Evolutionary conservation across 2,797 vertebrate genomes (phyloP).

Genomic region (Amniataba percoides): DNA sequence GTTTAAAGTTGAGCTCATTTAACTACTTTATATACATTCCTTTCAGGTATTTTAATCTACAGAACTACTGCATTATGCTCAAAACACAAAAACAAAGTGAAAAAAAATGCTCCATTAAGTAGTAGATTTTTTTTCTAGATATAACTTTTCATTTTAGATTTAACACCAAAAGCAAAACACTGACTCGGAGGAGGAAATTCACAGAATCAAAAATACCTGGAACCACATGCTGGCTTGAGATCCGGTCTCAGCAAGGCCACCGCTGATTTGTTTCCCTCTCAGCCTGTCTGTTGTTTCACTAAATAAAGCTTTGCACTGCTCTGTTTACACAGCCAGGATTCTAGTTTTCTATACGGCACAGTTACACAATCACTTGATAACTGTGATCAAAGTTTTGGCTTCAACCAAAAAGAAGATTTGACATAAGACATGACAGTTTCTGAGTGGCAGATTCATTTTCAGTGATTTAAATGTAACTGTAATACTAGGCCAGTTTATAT

Average conservation of each 20-base stretch:
- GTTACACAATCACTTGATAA: not conserved
- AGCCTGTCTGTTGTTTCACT: not conserved
- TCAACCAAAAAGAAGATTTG: no score
- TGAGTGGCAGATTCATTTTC: not conserved
- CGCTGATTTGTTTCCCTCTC: constrained; percentile 1
- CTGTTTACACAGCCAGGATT: not conserved
- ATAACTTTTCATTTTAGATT: no score
- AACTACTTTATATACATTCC: no score
- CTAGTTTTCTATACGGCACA: not conserved
- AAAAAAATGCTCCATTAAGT: no score
- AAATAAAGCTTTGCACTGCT: not conserved
- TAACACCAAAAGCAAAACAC: not conserved
- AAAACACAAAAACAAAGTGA: no score
- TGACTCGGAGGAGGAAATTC: not conserved
- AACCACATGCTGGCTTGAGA: constrained; percentile 6
- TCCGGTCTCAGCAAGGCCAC: not conserved
- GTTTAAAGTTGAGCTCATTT: no score
- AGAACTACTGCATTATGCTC: no score
- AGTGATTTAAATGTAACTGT: not conserved
- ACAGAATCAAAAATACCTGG: not conserved
- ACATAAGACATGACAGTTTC: not conserved
- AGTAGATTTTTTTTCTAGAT: no score
- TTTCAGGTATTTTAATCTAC: no score
- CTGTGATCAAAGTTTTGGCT: not conserved
- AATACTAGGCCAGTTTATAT: not conserved